These are phyloP conservation scores for Sitta europaea DNA, from an alignment of 2,113 vertebrate genomes.

Conservation along the genomic window DNA sequence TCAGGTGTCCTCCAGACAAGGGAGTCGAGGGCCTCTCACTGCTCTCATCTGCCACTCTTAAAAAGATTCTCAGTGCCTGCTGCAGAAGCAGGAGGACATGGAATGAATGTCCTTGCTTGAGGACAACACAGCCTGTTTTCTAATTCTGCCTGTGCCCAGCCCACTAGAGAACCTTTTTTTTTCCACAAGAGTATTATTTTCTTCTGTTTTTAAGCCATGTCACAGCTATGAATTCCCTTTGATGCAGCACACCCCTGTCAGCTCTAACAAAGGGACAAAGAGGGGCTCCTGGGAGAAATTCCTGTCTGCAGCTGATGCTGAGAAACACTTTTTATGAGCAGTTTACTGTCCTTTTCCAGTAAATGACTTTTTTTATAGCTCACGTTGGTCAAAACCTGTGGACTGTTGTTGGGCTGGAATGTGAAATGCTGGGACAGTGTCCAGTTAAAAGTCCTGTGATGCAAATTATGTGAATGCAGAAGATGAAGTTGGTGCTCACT, in stretches of 20 bases:
- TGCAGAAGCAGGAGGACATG: neutral
- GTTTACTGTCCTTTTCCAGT: conserved; percentile 31
- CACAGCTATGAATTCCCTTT: neutral
- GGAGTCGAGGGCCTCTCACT: neutral
- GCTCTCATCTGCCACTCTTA: neutral
- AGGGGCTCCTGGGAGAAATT: conserved; percentile 25
- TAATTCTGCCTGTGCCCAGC: neutral
- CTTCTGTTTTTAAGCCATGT: neutral
- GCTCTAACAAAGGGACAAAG: neutral
- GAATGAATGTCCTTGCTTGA: conserved; percentile 1
- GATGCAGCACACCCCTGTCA: neutral
- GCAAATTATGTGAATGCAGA: neutral
- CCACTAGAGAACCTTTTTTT: neutral
- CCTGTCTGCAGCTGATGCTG: conserved; percentile 15
- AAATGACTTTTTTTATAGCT: neutral
- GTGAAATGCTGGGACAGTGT: neutral
- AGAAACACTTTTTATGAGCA: conserved; percentile 37
- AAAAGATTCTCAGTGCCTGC: neutral
- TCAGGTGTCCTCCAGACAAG: accelerated
- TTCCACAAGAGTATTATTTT: neutral
- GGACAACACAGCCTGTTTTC: neutral
- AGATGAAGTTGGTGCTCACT: neutral
- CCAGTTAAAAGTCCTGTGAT: neutral
- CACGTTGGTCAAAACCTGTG: neutral
- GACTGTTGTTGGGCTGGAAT: conserved; percentile 5